Evolutionary conservation across 2,888 invertebrate genomes (phyloP), one percentile per base, ranked within the genome.

Genomic region (Lottia scabra): DNA sequence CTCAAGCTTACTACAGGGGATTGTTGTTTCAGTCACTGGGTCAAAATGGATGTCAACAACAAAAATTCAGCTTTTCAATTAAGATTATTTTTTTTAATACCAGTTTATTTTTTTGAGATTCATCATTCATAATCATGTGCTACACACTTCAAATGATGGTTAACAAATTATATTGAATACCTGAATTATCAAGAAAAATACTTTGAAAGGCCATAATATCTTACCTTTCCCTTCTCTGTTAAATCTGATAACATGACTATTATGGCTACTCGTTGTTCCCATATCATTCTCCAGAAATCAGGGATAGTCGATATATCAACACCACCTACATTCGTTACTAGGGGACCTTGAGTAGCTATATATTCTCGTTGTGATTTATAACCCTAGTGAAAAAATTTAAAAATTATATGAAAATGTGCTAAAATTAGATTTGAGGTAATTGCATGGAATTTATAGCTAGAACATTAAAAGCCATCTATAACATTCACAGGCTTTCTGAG

Each of bases 261-360:
- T n/a, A 93, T 89, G 26, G 91, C 91, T 0, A 93, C 91, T 77
- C 93, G 91, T 83, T 94, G 92, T 82, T 94, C 93, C 80, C 93
- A 91, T 23, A 94, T 89, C 94, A 94, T 94, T 79, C 93, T 91
- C 94, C 94, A 94, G 86, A 94, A 94, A 86, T 94, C 94, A 76
- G 92, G 91, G n/a, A 91, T 90, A 2, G 93, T 94, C 2, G 3
- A 4, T 4, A 30, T 30, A 30, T 30, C 30, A 4, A 30, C 30
- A 30, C 30, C 30, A 30, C 30, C 30, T 30, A 30, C 30, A 30
- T 30, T 30, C 74, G 91, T 91, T 56, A 92, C 91, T 75, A 93
- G 92, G 0, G 94, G 94, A 0, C 94, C 94, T 89, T 94, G 94
- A 26, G 93, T 92, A 16, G 94, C 94, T 72, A 94, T 94, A 81